Base-by-base conservation (phyloP, 2,113 vertebrate species). In the Semnopithecus entellus region DNA sequence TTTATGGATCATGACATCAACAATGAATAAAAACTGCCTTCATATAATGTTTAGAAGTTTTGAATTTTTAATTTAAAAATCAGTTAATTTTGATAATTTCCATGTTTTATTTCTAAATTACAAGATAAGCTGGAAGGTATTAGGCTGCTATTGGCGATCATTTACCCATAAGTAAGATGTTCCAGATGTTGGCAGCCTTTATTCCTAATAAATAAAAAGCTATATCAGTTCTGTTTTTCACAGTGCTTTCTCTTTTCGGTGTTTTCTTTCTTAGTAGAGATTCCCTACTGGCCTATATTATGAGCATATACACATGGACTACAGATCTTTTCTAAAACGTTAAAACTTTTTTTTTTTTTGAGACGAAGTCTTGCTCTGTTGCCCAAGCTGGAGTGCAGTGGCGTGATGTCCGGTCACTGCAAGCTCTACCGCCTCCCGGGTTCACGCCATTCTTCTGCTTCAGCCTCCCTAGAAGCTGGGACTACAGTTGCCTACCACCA, bases 81-180 rank as follows among this genome's bases (percentile, higher is more conserved):
- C 38, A 91, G 0, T 45, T 94, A 52, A 79, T 90, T 79, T 88
- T 38, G 75, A 43, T 89, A 55, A 72, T 45, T 96, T 90, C 91
- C 75, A 55, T 73, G 72, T 59, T 88, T 96, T 82, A 57, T 78
- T 89, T 78, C 76, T 95, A 76, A 93, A 93, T 66, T 52, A 75
- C 2, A 91, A 38, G 38, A 55, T 91, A 64, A 64, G 3, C 68
- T 82, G 14, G 30, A 88, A 93, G 78, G n/a, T 27, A 66, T 68
- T 52, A 68, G 87, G 78, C 80, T 96, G 81, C 45, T 88, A 32
- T 70, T 70, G 87, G 57, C 45, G 68, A 68, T 78, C 8, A 73
- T 84, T 84, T 81, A 61, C 70, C 35, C 45, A 27, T 14, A 89
- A 86, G 35, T 30, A 78, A 88, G 73, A 40, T 30, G 40, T 64